Evolutionary conservation across 2,797 vertebrate species (phyloP).

Genomic region (Pangasius larnaudii): DNA sequence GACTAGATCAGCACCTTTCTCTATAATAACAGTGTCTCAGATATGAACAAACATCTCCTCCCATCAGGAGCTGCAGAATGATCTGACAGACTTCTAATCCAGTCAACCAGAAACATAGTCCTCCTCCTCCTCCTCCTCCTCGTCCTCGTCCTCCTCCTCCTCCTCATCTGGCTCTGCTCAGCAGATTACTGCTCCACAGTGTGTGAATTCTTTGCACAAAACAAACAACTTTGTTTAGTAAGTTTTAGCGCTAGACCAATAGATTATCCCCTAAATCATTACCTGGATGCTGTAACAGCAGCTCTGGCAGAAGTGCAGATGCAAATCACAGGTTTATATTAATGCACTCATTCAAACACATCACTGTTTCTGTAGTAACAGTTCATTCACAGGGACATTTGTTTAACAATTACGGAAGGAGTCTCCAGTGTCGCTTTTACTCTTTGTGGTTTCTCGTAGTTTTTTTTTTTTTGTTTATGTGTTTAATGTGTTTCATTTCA

Average conservation of each 20-base stretch:
- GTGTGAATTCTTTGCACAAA: slow-evolving; percentile 18
- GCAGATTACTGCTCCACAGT: slow-evolving; percentile 43
- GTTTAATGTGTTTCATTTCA: too few species aligned
- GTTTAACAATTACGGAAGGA: background rate
- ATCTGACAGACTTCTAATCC: slow-evolving; percentile 31
- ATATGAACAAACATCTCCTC: slow-evolving; percentile 41
- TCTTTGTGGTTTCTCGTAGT: too few species aligned
- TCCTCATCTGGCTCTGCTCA: slow-evolving; percentile 28
- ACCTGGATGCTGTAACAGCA: background rate
- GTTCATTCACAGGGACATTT: background rate
- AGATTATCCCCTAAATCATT: background rate
- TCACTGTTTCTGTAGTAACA: too few species aligned
- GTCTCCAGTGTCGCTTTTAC: background rate
- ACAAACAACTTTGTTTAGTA: slow-evolving; percentile 8
- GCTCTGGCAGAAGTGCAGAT: background rate
- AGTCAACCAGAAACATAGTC: background rate
- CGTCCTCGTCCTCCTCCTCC: background rate
- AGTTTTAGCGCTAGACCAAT: background rate
- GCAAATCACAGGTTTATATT: background rate
- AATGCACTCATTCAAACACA: background rate
- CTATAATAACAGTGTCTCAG: slow-evolving; percentile 23
- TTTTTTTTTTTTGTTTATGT: too few species aligned
- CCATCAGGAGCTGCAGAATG: slow-evolving; percentile 16
- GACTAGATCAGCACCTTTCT: slow-evolving; percentile 17
- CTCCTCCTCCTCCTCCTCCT: background rate